phyloP scores from a whole-genome alignment of 2,797 vertebrate genomes.

The Eutrigla gurnardus region DNA sequence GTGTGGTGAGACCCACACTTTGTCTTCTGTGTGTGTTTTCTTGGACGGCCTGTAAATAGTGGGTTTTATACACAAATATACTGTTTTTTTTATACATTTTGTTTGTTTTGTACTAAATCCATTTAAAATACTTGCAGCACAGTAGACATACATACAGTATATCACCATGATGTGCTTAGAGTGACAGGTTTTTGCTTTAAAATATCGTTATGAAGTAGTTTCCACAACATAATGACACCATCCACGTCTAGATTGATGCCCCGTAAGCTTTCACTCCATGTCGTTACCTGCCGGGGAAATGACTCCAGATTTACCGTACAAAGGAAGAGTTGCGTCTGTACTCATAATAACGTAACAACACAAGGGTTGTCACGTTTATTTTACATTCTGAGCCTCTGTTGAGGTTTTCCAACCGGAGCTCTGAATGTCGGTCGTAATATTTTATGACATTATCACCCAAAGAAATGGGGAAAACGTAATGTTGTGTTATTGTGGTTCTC shows the following conservation, averaged over 20 bases:
- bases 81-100: slow-evolving; percentile 6
- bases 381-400: neutral
- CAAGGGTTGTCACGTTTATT: neutral
- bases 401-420: neutral
- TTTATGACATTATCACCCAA: neutral
- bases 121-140: neutral
- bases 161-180: neutral
- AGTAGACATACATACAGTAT: neutral
- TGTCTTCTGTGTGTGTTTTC: slow-evolving; percentile 56
- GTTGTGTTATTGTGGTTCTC: neutral
- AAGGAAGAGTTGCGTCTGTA: neutral
- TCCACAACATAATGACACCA: neutral
- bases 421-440: neutral
- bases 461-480: neutral
- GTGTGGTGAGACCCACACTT: slow-evolving; percentile 39
- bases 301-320: neutral
- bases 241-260: neutral
- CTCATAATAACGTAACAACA: neutral
- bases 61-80: neutral
- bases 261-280: neutral
- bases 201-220: neutral
- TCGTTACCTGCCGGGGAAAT: neutral
- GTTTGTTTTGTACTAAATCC: neutral
- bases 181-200: neutral
- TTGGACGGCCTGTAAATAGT: slow-evolving; percentile 23